Percentiles rank a stretch among this genome's conserved stretches.
These are phyloP conservation scores for Leuciscus idus DNA, from an alignment of 2,113 vertebrate genomes.

Conservation along the genomic window DNA sequence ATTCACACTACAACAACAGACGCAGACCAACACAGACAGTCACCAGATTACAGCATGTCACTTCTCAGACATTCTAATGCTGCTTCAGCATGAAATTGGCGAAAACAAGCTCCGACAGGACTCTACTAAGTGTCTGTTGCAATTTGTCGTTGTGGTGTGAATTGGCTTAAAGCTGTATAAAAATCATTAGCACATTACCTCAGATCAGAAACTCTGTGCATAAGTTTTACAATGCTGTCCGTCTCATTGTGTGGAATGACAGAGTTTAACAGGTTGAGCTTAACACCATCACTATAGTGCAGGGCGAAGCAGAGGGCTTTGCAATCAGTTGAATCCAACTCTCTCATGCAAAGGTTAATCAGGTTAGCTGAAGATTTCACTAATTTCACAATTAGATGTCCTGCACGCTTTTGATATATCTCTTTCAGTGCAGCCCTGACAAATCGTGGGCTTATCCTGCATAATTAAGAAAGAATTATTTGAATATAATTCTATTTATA, in stretches of 20 bases:
- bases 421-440: conserved; percentile 42
- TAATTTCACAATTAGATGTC: conserved; percentile 40
- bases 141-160: too few species aligned
- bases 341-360: conserved; percentile 47
- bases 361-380: conserved; percentile 34
- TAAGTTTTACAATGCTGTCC: conserved; percentile 30
- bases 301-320: conserved; percentile 50
- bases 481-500: background rate
- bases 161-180: background rate
- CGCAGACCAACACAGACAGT: too few species aligned
- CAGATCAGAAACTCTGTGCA: conserved; percentile 49
- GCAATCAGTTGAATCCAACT: conserved; percentile 45
- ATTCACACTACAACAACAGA: too few species aligned
- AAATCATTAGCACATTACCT: conserved; percentile 23
- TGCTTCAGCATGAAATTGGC: too few species aligned
- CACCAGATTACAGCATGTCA: too few species aligned
- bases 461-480: background rate
- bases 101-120: too few species aligned
- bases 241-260: conserved; percentile 35
- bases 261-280: conserved; percentile 43
- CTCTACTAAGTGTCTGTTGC: too few species aligned
- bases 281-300: conserved; percentile 51
- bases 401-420: conserved; percentile 33
- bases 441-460: conserved; percentile 46
- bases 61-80: too few species aligned